phyloP scores from a whole-genome alignment of 2,797 vertebrate species.

The Hapalemur alaotrensis region DNA sequence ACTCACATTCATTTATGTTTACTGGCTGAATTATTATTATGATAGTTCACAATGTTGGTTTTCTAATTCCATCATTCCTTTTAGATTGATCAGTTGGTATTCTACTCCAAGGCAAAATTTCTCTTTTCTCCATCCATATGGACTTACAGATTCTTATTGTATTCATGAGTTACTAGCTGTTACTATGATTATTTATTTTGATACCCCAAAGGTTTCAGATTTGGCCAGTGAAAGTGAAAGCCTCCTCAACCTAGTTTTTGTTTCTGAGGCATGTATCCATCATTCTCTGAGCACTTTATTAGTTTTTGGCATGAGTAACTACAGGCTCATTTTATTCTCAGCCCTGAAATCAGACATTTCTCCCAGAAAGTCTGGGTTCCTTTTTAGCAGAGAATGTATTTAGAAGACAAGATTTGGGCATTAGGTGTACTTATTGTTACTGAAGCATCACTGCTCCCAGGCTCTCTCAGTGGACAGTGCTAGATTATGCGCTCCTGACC shows the following conservation, averaged over 20 bases:
- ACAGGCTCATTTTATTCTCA: neutral
- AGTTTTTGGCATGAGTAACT: neutral
- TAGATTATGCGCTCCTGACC: neutral
- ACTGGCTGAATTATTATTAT: slow-evolving; percentile 12
- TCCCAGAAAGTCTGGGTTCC: neutral
- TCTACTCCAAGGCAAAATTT: neutral
- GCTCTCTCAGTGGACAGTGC: neutral
- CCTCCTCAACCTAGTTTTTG: neutral
- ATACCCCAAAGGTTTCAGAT: neutral
- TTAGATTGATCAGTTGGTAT: neutral
- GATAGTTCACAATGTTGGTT: neutral
- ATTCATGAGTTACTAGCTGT: neutral
- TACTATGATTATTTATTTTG: neutral
- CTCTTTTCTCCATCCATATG: neutral
- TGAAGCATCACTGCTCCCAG: neutral
- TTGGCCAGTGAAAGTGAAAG: neutral
- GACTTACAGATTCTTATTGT: neutral
- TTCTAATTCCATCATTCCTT: neutral
- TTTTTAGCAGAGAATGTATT: slow-evolving; percentile 1
- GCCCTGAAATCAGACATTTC: neutral
- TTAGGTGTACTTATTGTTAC: neutral
- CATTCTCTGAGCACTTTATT: neutral
- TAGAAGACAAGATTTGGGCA: neutral
- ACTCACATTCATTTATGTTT: neutral
- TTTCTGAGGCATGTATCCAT: neutral